Percentiles rank a stretch among this genome's conserved stretches.
These are phyloP conservation scores for Sebastes minor DNA, from an alignment of 2,797 vertebrate genomes.

Conservation along the genomic window DNA sequence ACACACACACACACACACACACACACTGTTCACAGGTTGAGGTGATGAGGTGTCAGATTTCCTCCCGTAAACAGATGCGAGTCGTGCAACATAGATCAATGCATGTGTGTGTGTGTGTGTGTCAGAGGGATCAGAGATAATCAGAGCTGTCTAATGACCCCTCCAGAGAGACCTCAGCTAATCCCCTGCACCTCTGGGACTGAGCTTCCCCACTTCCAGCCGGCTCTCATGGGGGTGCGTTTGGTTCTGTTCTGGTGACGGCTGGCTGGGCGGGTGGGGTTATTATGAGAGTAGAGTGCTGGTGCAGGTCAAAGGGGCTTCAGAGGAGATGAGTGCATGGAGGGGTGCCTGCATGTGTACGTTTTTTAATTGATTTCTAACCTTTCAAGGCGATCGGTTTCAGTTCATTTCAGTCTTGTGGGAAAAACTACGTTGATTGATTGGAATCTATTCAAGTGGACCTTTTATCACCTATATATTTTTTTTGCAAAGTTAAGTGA, in stretches of 20 bases:
- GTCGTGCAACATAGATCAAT: slow-evolving; percentile 26
- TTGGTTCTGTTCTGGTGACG: slow-evolving; percentile 24
- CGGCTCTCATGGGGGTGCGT: slow-evolving; percentile 18
- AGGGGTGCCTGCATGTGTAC: not conserved
- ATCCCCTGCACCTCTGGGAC: slow-evolving; percentile 63
- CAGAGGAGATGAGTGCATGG: not conserved
- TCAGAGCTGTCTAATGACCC: slow-evolving; percentile 80
- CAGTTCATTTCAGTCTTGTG: not conserved
- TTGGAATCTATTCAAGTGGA: not conserved
- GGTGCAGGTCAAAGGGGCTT: slow-evolving; percentile 14
- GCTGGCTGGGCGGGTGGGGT: slow-evolving; percentile 1
- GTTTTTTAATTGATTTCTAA: slow-evolving; percentile 10
- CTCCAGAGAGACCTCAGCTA: slow-evolving; percentile 78
- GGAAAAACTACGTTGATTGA: not conserved
- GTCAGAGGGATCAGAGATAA: slow-evolving; percentile 63
- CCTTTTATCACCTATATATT: not conserved
- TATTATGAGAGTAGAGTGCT: not conserved
- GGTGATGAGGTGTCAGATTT: slow-evolving; percentile 54
- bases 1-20: slow-evolving; percentile 3
- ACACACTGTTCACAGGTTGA: slow-evolving; percentile 16
- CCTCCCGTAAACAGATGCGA: slow-evolving; percentile 46
- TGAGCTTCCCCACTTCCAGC: not conserved
- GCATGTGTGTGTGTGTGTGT: slow-evolving; percentile 30
- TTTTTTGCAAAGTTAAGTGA: not conserved
- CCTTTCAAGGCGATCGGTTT: not conserved